A percentile compares a stretch with the other conserved stretches of the same genome.
These are phyloP conservation scores for Serripes groenlandicus DNA, from an alignment of 2,888 invertebrate genomes.

Conservation along the genomic window DNA sequence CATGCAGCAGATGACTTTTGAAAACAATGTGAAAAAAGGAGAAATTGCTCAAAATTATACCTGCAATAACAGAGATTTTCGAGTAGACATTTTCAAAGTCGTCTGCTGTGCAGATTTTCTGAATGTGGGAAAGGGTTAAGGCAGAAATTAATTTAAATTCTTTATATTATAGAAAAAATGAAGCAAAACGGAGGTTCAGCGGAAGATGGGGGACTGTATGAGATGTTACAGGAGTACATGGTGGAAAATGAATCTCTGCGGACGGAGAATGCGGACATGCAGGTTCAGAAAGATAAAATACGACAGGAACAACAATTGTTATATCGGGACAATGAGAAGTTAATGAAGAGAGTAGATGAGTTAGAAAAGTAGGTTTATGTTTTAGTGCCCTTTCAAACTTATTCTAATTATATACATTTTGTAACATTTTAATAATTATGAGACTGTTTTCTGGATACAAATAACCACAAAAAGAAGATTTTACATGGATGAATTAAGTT, in stretches of 20 bases:
- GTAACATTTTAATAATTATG: too few species aligned
- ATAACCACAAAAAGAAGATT: too few species aligned
- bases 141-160: not conserved
- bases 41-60: too few species aligned
- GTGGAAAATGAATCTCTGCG: slow-evolving; percentile 88
- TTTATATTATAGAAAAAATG: slow-evolving; percentile 55
- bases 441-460: too few species aligned
- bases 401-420: too few species aligned
- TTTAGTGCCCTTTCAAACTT: too few species aligned
- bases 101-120: not conserved
- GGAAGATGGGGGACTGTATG: slow-evolving; percentile 90
- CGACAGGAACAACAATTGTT: slow-evolving; percentile 96
- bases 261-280: slow-evolving; percentile 94
- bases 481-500: too few species aligned
- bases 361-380: slow-evolving; percentile 76
- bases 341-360: slow-evolving; percentile 93
- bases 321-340: slow-evolving; percentile 95
- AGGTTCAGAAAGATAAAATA: slow-evolving; percentile 92
- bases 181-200: slow-evolving; percentile 58
- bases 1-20: too few species aligned
- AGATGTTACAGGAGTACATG: slow-evolving; percentile 94
- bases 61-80: too few species aligned
- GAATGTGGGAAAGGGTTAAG: not conserved
- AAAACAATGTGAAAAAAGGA: too few species aligned
- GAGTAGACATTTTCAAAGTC: too few species aligned